Evolutionary conservation across 2,888 invertebrate species (phyloP).

Genomic region (Serripes groenlandicus): DNA sequence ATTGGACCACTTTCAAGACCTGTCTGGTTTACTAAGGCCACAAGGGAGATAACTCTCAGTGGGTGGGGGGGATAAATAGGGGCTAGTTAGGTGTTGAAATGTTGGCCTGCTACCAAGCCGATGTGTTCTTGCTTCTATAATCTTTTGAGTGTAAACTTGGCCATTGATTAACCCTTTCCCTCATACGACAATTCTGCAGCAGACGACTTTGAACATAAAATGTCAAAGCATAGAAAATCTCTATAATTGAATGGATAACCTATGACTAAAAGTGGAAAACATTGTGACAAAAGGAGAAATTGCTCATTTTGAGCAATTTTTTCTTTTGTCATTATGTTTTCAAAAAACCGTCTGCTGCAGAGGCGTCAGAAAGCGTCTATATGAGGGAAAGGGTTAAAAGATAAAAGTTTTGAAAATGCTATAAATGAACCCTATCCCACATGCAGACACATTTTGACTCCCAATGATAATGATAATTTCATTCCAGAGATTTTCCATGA

Average conservation of each 20-base stretch:
- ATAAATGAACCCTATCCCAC: too few species aligned
- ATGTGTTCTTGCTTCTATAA: not conserved
- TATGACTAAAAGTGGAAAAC: not conserved
- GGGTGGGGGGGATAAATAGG: constrained; percentile 13
- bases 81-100: constrained; percentile 18
- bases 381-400: too few species aligned
- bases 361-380: too few species aligned
- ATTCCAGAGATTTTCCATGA: too few species aligned
- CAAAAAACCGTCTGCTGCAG: too few species aligned
- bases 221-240: not conserved
- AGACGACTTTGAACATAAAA: not conserved
- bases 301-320: not conserved
- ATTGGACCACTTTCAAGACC: not conserved
- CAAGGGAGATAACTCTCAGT: constrained; percentile 10
- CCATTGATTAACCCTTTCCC: not conserved
- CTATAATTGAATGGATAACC: too few species aligned
- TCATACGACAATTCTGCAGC: not conserved
- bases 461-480: too few species aligned
- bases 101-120: not conserved
- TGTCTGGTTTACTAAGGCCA: not conserved
- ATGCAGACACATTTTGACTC: too few species aligned
- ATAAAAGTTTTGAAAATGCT: too few species aligned
- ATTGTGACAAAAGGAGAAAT: not conserved
- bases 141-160: not conserved
- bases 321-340: not conserved